Evolutionary conservation across 2,888 invertebrate genomes (phyloP).

Genomic region (Pyrocoelia pectoralis): DNA sequence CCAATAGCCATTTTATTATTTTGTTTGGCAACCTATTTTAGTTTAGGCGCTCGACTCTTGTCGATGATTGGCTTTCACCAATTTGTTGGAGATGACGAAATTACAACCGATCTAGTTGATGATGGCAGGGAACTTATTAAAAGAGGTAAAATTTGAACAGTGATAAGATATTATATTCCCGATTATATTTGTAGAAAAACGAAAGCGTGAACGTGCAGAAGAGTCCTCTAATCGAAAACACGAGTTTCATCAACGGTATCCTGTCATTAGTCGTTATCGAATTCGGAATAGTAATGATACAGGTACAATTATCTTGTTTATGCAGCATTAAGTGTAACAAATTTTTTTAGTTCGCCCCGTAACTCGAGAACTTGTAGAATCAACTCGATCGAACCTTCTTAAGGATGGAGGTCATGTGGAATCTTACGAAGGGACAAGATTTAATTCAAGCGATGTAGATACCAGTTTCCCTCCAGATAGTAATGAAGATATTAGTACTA

Average conservation of each 20-base stretch:
- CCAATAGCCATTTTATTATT: slow-evolving; percentile 95
- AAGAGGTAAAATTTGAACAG: slow-evolving; percentile 68
- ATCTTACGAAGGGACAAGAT: slow-evolving; percentile 67
- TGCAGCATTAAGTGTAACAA: slow-evolving; percentile 8
- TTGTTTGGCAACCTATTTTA: slow-evolving; percentile 93
- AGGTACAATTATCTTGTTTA: slow-evolving; percentile 52
- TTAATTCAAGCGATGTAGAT: slow-evolving; percentile 53
- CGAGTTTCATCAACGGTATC: slow-evolving; percentile 75
- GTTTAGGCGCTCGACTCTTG: slow-evolving; percentile 88
- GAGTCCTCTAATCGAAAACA: slow-evolving; percentile 79
- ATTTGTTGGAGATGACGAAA: slow-evolving; percentile 93
- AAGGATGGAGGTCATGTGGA: slow-evolving; percentile 78
- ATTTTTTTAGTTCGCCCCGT: slow-evolving; percentile 59
- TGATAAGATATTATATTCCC: no score
- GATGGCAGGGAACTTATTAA: slow-evolving; percentile 93
- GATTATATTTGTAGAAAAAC: no score
- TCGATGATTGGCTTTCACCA: slow-evolving; percentile 96
- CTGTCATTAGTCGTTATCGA: slow-evolving; percentile 58
- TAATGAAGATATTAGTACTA: slow-evolving; percentile 62
- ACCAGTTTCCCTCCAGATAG: slow-evolving; percentile 57
- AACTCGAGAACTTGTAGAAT: slow-evolving; percentile 68
- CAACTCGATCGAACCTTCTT: slow-evolving; percentile 80
- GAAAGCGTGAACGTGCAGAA: slow-evolving; percentile 81
- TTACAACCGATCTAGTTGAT: slow-evolving; percentile 92
- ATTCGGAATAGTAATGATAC: slow-evolving; percentile 61